These are phyloP conservation scores for Gymnoscelis rufifasciata DNA, from an alignment of 2,888 invertebrate species.

Conservation along the genomic window DNA sequence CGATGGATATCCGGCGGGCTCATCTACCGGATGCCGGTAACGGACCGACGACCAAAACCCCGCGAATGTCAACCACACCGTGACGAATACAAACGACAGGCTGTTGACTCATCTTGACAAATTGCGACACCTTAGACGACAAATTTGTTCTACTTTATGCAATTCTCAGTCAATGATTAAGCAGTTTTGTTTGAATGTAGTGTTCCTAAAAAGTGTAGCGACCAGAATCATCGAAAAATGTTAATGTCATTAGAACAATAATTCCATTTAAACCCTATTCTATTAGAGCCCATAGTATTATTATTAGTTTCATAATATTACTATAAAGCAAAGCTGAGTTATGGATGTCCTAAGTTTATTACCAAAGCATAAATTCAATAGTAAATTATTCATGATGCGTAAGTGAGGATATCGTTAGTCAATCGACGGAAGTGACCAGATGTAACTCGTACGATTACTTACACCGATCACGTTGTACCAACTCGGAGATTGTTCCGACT, in stretches of 20 bases:
- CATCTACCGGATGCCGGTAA: conserved; percentile 64
- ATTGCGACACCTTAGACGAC: conserved; percentile 15
- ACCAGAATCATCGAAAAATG: no score
- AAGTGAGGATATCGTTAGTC: conserved; percentile 44
- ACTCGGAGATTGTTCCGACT: conserved; percentile 19
- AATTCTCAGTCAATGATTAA: not conserved
- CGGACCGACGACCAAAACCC: conserved; percentile 54
- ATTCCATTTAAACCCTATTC: no score
- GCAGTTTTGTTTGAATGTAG: no score
- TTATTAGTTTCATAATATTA: no score
- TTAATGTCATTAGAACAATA: no score
- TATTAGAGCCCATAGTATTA: no score
- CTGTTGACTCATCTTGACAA: conserved; percentile 24
- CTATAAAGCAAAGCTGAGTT: no score
- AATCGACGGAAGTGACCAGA: conserved; percentile 49
- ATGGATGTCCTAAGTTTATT: no score
- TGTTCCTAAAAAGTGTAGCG: no score
- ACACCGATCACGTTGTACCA: conserved; percentile 32
- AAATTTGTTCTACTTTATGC: not conserved
- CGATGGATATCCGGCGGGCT: conserved; percentile 61
- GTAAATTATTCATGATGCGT: conserved; percentile 32
- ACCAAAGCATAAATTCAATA: no score
- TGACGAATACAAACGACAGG: conserved; percentile 28
- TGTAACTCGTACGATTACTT: conserved; percentile 30
- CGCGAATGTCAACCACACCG: conserved; percentile 37